Conservation (phyloP, 1,140 invertebrate species). For the Rhyzopertha dominica region DNA sequence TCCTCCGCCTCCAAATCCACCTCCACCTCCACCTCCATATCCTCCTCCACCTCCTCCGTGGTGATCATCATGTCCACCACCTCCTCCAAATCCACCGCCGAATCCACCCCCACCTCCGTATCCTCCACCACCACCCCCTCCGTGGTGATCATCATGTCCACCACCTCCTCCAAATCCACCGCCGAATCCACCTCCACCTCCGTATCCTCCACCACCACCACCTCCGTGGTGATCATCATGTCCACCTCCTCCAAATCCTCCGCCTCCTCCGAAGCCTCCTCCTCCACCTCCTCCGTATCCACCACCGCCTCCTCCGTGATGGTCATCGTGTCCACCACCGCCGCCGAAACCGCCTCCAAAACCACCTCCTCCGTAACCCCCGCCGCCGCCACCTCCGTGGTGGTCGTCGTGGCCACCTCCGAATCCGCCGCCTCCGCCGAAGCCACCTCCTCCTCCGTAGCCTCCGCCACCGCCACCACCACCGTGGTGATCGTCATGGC, state of each 20-base stretch:
- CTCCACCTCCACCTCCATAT: conserved; percentile 21
- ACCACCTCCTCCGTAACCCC: conserved; percentile 18
- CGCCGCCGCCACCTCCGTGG: conserved; percentile 15
- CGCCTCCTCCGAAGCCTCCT: conserved; percentile 10
- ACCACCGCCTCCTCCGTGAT: conserved; percentile 15
- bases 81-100: conserved; percentile 5
- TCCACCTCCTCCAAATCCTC: conserved; percentile 3
- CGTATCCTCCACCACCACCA: conserved; percentile 8
- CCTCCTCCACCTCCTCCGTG: conserved; percentile 22
- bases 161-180: conserved; percentile 4
- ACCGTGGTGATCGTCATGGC: conserved; percentile 8
- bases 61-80: conserved; percentile 16
- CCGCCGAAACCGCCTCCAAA: conserved; percentile 13
- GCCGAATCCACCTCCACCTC: conserved; percentile 11
- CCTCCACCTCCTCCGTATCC: conserved; percentile 15
- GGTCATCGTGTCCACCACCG: conserved; percentile 10
- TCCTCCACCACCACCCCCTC: conserved; percentile 18
- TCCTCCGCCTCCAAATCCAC: conserved; percentile 17
- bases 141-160: conserved; percentile 17
- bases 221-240: conserved; percentile 6
- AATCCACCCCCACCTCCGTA: conserved; percentile 14
- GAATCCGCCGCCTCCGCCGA: conserved; percentile 20
- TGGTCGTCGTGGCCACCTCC: conserved; percentile 17
- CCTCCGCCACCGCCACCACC: conserved; percentile 14
- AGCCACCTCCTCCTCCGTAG: conserved; percentile 13